These are phyloP conservation scores for Platichthys stellatus DNA, from an alignment of 2,113 vertebrate species.

Conservation along the genomic window DNA sequence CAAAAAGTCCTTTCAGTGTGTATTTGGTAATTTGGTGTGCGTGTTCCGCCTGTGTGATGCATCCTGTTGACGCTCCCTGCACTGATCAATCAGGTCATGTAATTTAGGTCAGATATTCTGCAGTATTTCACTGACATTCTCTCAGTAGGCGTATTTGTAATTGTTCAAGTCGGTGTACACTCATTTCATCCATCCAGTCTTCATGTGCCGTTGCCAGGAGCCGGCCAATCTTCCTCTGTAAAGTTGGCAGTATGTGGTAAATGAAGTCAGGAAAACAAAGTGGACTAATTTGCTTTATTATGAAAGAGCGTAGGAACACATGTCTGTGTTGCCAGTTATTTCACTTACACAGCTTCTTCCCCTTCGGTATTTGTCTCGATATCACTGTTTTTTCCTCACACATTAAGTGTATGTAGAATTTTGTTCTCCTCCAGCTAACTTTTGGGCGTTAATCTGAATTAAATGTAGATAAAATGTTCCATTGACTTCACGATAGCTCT, in stretches of 20 bases:
- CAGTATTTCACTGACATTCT: too few species aligned
- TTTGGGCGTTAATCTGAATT: neutral
- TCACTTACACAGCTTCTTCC: too few species aligned
- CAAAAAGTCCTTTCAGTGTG: neutral
- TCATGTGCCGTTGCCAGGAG: constrained; percentile 5
- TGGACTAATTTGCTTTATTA: constrained; percentile 9
- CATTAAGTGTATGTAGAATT: constrained; percentile 5
- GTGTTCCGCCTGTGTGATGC: neutral
- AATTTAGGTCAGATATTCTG: too few species aligned
- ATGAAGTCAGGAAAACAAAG: constrained; percentile 27
- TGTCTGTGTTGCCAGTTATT: neutral
- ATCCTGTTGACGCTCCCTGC: too few species aligned
- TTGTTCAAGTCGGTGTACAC: neutral
- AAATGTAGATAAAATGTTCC: neutral
- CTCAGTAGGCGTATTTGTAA: too few species aligned
- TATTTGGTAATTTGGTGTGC: neutral
- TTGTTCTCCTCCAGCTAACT: neutral
- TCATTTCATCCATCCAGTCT: neutral
- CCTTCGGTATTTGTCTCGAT: neutral
- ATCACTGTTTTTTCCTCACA: neutral
- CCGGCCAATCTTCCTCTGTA: constrained; percentile 45
- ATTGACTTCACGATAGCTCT: neutral
- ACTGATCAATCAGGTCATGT: too few species aligned
- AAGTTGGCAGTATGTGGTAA: constrained; percentile 42
- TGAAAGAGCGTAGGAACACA: neutral